Base-by-base conservation (phyloP, 2,888 invertebrate genomes). In the Lycia hirtaria region DNA sequence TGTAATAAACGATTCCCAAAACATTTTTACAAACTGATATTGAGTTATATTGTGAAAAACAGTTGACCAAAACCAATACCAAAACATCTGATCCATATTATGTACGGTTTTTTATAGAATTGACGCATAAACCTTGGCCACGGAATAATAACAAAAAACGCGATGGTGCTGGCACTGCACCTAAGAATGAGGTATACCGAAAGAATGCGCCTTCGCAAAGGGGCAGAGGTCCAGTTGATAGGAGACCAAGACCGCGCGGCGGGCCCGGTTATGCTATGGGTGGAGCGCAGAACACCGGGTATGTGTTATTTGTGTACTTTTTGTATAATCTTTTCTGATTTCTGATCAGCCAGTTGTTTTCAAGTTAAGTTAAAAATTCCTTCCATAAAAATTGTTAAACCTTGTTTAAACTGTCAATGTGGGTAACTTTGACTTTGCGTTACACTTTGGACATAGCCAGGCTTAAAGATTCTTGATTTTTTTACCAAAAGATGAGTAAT, bases 281-380 rank as follows among this genome's bases (percentile, higher is more conserved):
- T 94, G 92, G 96, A 95, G 93, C 94, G 93, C 93, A 94, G 95
- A 93, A 93, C 93, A 71, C 95, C 95, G 87, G 95, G 95, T 85
- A 88, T 68, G 40, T 51, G n/a, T n/a, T n/a, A n/a, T n/a, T n/a
- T n/a, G n/a, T n/a, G n/a, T n/a, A n/a, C n/a, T n/a, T n/a, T n/a
- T n/a, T n/a, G n/a, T n/a, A n/a, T n/a, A n/a, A n/a, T n/a, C n/a
- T n/a, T n/a, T n/a, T n/a, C n/a, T n/a, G n/a, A n/a, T n/a, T n/a
- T n/a, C n/a, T n/a, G n/a, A n/a, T n/a, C n/a, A n/a, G n/a, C n/a
- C n/a, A n/a, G n/a, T n/a, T n/a, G n/a, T n/a, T n/a, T n/a, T n/a
- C n/a, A n/a, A n/a, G n/a, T n/a, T n/a, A n/a, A n/a, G n/a, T n/a
- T n/a, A n/a, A n/a, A n/a, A n/a, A n/a, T n/a, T n/a, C n/a, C n/a